Percentiles rank a stretch among this genome's conserved stretches.
Conservation (phyloP, 2,888 invertebrate genomes). For the Amphiduros pacificus region DNA sequence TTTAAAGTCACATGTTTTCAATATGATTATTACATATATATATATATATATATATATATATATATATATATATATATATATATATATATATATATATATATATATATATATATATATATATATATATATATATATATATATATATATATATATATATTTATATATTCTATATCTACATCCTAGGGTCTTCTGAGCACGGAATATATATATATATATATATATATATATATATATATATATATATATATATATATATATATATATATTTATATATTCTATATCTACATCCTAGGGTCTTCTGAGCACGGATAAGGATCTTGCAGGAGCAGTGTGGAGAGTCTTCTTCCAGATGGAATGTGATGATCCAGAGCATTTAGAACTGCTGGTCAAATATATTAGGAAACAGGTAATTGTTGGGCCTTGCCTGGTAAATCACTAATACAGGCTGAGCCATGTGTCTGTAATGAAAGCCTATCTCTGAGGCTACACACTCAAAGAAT, state of each 20-base stretch:
- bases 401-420: too few species aligned
- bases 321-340: conserved; percentile 80
- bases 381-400: conserved; percentile 75
- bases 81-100: too few species aligned
- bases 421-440: too few species aligned
- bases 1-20: too few species aligned
- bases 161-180: neutral
- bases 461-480: too few species aligned
- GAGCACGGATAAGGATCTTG: conserved; percentile 75
- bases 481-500: too few species aligned
- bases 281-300: conserved; percentile 67
- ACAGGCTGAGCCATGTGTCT: too few species aligned
- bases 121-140: neutral
- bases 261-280: neutral
- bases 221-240: neutral
- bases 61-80: too few species aligned
- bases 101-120: neutral
- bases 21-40: too few species aligned
- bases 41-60: too few species aligned
- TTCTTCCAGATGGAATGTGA: conserved; percentile 69
- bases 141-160: too few species aligned
- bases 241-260: neutral
- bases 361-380: conserved; percentile 65
- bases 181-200: conserved; percentile 65
- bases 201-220: neutral